Base-by-base conservation (phyloP, 2,113 vertebrate species). In the Lepisosteus oculatus region DNA sequence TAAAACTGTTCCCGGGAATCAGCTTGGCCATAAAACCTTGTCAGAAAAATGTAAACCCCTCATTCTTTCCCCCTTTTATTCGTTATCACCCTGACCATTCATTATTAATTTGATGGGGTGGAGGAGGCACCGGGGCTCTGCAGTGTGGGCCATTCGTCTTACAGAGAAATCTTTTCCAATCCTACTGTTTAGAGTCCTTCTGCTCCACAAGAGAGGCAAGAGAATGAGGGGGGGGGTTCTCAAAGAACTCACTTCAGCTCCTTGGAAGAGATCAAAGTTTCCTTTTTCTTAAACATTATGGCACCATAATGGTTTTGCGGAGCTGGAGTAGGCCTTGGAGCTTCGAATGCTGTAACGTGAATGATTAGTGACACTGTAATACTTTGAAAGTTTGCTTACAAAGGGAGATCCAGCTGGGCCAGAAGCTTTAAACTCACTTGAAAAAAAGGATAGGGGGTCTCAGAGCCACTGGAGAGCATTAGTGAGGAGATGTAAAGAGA, bases 51-150 rank as follows among this genome's bases (percentile, higher is more conserved):
- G 80, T 79, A 84, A 77, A 74, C 75, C 80, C 54, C 44, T 67
- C 78, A 76, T 85, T 78, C 80, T 63, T 83, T 85, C 41, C 29
- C 61, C 12, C 61, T 44, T 6, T 55, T 15, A 63, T 41, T 81
- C 71, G 76, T 87, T 87, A 83, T 86, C 83, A 83, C 80, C 74
- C 67, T 3, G 57, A 62, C 77, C 87, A 87, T 87, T 92, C 89
- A 88, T 92, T 91, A 90, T 83, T 87, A 75, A 87, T 89, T 91
- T 92, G 87, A 92, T 85, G 86, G 88, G 89, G 86, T 84, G 78
- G 74, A 80, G 84, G 87, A 88, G 79, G 74, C 76, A 83, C 88
- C 86, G 82, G 69, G 81, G 81, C 88, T 89, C 89, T 83, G 83
- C 80, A 88, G 85, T 85, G 83, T 86, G 88, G 90, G 83, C 81